Conservation (phyloP, 23 tunicate genomes). For the Diplosoma virens region DNA sequence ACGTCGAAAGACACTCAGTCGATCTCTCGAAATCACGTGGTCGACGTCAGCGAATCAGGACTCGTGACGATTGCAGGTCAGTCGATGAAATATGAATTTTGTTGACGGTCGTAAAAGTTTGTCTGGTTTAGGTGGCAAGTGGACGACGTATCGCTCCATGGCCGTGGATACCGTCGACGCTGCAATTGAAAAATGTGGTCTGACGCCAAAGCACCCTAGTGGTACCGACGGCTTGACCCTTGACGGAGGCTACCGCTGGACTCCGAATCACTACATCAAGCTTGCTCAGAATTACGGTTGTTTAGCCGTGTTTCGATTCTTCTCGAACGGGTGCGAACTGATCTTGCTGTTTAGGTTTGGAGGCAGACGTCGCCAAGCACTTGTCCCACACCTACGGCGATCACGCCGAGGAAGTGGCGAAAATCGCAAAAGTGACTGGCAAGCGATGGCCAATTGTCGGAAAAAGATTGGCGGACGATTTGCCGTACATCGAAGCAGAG, state of each 20-base stretch:
- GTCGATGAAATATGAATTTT: too few species aligned
- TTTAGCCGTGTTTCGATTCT: too few species aligned
- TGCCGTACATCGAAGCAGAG: conserved; percentile 95
- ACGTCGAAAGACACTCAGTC: conserved; percentile 86
- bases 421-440: conserved; percentile 87
- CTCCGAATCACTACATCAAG: conserved; percentile 82
- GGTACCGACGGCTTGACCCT: conserved; percentile 78
- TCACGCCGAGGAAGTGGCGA: conserved; percentile 70
- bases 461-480: conserved; percentile 74
- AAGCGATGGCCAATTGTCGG: conserved; percentile 86
- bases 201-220: conserved; percentile 43
- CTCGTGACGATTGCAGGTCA: conserved; percentile 90
- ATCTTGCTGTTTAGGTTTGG: conserved; percentile 79
- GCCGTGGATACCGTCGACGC: conserved; percentile 80
- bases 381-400: conserved; percentile 79
- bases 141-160: conserved; percentile 97
- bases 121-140: conserved; percentile 88
- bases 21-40: conserved; percentile 90
- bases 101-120: too few species aligned
- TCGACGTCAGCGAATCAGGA: conserved; percentile 75
- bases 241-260: conserved; percentile 93
- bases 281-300: conserved; percentile 94
- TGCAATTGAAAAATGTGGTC: conserved; percentile 66
- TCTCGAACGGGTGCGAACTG: too few species aligned
- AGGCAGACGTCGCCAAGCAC: conserved; percentile 91